Evolutionary conservation across 1,140 invertebrate genomes (phyloP).

Genomic region (Agraylea sexmaculata): DNA sequence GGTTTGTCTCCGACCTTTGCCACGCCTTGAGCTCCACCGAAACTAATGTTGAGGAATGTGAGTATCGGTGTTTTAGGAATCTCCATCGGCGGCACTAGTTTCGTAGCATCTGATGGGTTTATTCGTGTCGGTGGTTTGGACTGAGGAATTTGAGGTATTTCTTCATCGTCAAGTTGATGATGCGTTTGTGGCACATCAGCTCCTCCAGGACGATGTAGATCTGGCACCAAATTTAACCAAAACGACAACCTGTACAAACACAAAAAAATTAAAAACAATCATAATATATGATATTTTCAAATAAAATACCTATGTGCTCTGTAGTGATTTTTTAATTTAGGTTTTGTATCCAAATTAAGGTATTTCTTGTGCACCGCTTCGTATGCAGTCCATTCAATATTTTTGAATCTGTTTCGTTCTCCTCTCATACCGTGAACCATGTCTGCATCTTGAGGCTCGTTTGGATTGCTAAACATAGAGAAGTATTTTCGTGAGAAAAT

Average conservation of each 20-base stretch:
- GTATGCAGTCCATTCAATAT: conserved; percentile 83
- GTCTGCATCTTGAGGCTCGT: conserved; percentile 62
- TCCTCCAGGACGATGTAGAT: conserved; percentile 80
- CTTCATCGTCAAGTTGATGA: conserved; percentile 72
- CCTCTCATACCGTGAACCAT: conserved; percentile 52
- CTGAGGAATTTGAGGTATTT: conserved; percentile 35
- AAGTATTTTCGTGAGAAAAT: conserved; percentile 5
- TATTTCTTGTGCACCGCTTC: conserved; percentile 88
- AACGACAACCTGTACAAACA: conserved; percentile 68
- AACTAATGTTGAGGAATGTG: conserved; percentile 30
- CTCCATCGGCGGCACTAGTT: conserved; percentile 28
- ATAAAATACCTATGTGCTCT: conserved; percentile 57
- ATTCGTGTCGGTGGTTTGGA: conserved; percentile 43
- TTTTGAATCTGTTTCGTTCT: conserved; percentile 65
- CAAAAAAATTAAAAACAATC: conserved; percentile 3
- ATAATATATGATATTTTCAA: conserved; percentile 1
- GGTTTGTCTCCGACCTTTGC: conserved; percentile 7
- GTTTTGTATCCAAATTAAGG: conserved; percentile 78
- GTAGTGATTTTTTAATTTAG: conserved; percentile 87
- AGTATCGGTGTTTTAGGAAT: conserved; percentile 37
- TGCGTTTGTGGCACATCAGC: conserved; percentile 75
- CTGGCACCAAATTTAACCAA: conserved; percentile 91
- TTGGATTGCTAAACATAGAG: conserved; percentile 64
- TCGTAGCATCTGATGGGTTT: conserved; percentile 40
- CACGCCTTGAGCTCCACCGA: conserved; percentile 19